Evolutionary conservation across 2,113 vertebrate species (phyloP), one percentile per base, ranked within the genome.

Genomic region (Entomyzon cyanotis): DNA sequence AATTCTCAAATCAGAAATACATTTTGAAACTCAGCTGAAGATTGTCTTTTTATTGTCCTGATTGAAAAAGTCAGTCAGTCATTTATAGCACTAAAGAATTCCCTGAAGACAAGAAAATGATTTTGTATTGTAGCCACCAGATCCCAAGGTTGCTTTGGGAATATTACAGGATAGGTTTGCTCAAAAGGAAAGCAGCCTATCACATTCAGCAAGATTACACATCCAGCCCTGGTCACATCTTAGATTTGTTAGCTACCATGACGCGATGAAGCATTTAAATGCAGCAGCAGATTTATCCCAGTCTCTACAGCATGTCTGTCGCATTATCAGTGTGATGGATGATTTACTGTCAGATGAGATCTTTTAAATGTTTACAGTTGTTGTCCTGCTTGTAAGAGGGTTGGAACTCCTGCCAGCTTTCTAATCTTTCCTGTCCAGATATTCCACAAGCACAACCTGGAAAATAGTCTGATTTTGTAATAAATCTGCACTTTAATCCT

Each of bases 371-470:
- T 84, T 88, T 88, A 47, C 71, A 50, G 35, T 83, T 62, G 9
- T 80, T 77, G 67, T 88, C 75, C 71, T 63, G 59, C 47, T 88
- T 80, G 27, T 93, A 78, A 92, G 64, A 93, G 35, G 10, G 23
- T 37, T 90, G 47, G 68, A 55, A 89, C 15, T 77, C 42, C 80
- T 90, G 79, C 55, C 68, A 78, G 58, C 10, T 96, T 77, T 90
- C 42, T 93, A 81, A 86, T 86, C 47, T 63, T 93, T 94, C 67
- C 83, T 94, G 55, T 31, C 84, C 71, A 55, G 33, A 88, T 84
- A 59, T 81, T 94, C 92, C 83, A 94, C 80, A 84, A 55, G 56
- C 62, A 89, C 52, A 75, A 76, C 62, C 78, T 92, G 83, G 56
- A 95, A 94, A 88, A 86, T 22, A 85, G 75, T 46, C 42, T 12